phyloP scores from a whole-genome alignment of 2,797 vertebrate species.

The Urosaurus nigricauda region DNA sequence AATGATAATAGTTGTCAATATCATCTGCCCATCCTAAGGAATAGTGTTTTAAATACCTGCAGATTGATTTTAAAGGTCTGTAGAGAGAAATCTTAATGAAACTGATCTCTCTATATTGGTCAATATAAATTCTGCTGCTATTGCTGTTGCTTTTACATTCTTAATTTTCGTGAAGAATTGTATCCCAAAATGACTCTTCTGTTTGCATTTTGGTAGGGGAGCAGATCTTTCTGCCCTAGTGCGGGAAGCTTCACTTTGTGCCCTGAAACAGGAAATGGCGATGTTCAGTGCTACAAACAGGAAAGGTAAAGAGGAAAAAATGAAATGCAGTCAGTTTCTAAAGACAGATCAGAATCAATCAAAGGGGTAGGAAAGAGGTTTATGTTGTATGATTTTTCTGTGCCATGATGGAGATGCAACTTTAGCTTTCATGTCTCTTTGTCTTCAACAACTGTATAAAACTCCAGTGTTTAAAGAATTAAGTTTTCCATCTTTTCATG shows the following conservation, averaged over 20 bases:
- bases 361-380: background rate
- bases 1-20: background rate
- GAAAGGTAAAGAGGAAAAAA: conserved; percentile 69
- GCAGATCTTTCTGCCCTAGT: conserved; percentile 94
- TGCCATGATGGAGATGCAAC: background rate
- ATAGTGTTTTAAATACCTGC: background rate
- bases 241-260: conserved; percentile 91
- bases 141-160: background rate
- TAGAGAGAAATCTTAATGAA: background rate
- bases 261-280: conserved; percentile 84
- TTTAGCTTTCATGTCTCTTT: no score
- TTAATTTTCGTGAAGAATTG: background rate
- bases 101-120: background rate
- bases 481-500: background rate
- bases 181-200: conserved; percentile 17
- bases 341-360: background rate
- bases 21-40: no score
- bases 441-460: background rate
- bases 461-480: background rate
- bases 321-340: background rate
- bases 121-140: background rate
- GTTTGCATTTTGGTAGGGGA: conserved; percentile 80
- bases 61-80: background rate
- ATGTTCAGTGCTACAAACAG: conserved; percentile 58
- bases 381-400: background rate